Evolutionary conservation across 2,113 vertebrate species (phyloP), one percentile per base, ranked within the genome.

Genomic region (Trochalopteron elliotii): DNA sequence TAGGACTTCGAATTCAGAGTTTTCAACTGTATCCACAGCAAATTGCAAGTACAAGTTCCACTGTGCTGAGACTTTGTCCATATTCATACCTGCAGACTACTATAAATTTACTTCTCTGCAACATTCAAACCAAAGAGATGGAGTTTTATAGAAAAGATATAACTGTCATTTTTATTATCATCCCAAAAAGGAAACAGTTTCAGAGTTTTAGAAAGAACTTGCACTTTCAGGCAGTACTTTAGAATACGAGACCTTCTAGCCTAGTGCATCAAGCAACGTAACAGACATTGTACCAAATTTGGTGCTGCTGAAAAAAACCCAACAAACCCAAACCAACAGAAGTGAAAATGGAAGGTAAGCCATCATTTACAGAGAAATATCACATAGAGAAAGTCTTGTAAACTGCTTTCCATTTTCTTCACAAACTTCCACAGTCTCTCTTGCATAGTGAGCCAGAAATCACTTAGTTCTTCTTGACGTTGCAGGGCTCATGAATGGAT

Each of bases 401-500:
- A 84, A 92, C 63, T 18, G 9, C 57, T 93, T 63, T 85, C 59
- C 52, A 18, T 65, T 65, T 95, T 56, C 85, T 94, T 93, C 56
- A 67, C 37, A 35, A 42, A 64, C 53, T 90, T 87, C 31, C 24
- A 59, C 0, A 12, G 24, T 45, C 22, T 68, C 85, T 94, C 70
- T 71, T 42, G 55, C 11, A 45, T 1, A 86, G 33, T 2, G 9
- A 93, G 61, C 28, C 67, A 53, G 67, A 86, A 83, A 91, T 97
- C 92, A 98, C 96, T 96, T 97, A 17, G 75, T 94, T 98, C 97
- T 98, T 96, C 98, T 97, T 67, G 96, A 96, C 3, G 81, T 69
- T 79, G 92, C 93, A 68, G 86, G 86, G 69, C 68, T 98, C 97
- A 98, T 98, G 93, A 99, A 99, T 7, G 98, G 99, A 78, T 99